Evolutionary conservation across 2,113 vertebrate genomes (phyloP).

Genomic region (Erythrocercus mccallii): DNA sequence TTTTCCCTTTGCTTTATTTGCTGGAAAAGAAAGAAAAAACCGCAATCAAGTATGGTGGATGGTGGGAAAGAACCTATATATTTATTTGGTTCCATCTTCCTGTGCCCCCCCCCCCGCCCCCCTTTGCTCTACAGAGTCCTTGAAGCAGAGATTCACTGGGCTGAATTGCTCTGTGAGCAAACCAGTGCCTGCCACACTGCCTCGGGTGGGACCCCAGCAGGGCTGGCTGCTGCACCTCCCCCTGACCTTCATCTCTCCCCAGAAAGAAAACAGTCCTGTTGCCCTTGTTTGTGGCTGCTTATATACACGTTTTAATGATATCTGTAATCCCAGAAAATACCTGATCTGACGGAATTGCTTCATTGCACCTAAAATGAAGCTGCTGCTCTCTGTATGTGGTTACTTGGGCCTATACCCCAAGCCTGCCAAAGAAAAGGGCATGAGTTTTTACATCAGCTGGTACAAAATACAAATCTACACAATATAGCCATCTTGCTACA

Average conservation of each 20-base stretch:
- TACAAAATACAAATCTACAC: background rate
- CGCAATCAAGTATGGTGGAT: background rate
- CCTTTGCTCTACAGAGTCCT: background rate
- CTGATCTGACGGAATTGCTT: background rate
- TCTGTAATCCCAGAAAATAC: background rate
- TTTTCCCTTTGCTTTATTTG: background rate
- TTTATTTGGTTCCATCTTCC: background rate
- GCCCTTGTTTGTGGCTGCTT: background rate
- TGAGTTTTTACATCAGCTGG: background rate
- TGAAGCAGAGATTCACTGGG: background rate
- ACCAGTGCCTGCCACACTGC: accelerated
- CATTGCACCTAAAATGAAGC: background rate
- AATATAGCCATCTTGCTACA: background rate
- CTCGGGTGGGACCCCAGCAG: background rate
- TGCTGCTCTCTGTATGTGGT: background rate
- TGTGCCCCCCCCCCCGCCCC: background rate
- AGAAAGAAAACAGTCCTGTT: background rate
- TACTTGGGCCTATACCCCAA: background rate
- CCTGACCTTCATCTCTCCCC: background rate
- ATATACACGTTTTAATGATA: accelerated
- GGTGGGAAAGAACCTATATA: background rate
- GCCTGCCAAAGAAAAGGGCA: background rate
- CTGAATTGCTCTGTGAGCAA: background rate
- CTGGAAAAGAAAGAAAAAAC: background rate
- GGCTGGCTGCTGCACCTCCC: background rate